phyloP scores from a whole-genome alignment of 1,140 invertebrate species.

The Neuroterus valhalla region DNA sequence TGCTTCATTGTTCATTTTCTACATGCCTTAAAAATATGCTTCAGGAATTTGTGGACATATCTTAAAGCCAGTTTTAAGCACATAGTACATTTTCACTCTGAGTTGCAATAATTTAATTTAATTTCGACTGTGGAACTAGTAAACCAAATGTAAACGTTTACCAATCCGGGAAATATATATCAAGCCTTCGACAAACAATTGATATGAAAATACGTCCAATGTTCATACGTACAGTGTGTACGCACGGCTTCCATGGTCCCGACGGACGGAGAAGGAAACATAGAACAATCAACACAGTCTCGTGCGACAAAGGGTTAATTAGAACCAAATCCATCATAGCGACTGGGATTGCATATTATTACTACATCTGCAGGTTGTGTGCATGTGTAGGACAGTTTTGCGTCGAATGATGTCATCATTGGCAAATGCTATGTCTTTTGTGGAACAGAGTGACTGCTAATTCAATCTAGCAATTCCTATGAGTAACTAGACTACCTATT shows the following conservation, averaged over 20 bases:
- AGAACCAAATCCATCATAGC: constrained; percentile 40
- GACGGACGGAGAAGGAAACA: neutral
- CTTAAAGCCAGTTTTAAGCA: too few species aligned
- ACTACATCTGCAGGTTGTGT: constrained; percentile 17
- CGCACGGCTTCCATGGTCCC: neutral
- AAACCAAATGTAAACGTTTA: constrained; percentile 21
- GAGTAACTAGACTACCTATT: neutral
- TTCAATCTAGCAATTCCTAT: neutral
- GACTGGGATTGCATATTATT: constrained; percentile 43
- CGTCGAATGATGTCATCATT: constrained; percentile 24
- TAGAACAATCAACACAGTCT: constrained; percentile 33
- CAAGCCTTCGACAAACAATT: constrained; percentile 31
- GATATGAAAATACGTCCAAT: constrained; percentile 34
- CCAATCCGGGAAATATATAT: constrained; percentile 24
- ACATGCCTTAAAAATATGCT: too few species aligned
- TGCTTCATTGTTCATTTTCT: too few species aligned
- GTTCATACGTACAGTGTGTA: constrained; percentile 34
- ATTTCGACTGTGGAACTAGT: constrained; percentile 18
- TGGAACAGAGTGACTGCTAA: constrained; percentile 7
- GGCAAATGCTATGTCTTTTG: constrained; percentile 14
- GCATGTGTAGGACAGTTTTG: constrained; percentile 2
- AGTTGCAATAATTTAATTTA: too few species aligned
- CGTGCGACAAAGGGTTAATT: constrained; percentile 54
- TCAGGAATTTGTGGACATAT: too few species aligned
- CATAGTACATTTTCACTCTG: too few species aligned